phyloP scores from a whole-genome alignment of 2,113 vertebrate species.

The Urocolius indicus region DNA sequence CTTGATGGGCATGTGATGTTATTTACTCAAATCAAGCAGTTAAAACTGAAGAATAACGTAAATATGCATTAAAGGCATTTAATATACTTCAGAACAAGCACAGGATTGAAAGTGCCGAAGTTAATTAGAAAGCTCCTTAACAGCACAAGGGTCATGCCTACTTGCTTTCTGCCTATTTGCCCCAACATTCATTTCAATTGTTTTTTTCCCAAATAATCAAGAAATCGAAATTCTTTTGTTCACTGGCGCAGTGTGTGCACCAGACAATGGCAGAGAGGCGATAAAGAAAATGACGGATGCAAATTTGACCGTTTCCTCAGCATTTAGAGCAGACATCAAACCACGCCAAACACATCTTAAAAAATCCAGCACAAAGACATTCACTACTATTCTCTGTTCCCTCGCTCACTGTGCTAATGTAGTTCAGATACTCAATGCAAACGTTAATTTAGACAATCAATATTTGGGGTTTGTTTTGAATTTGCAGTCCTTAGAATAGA shows the following conservation, averaged over 20 bases:
- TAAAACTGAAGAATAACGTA: background rate
- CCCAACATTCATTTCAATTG: background rate
- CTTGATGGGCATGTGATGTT: background rate
- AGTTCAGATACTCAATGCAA: constrained; percentile 22
- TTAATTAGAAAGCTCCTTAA: constrained; percentile 39
- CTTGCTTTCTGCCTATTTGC: background rate
- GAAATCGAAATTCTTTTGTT: constrained; percentile 65
- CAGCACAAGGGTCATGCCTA: constrained; percentile 4
- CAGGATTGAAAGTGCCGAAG: background rate
- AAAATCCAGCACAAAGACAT: constrained; percentile 18
- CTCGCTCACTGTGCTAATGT: background rate
- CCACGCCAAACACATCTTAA: background rate
- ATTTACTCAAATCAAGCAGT: constrained; percentile 1
- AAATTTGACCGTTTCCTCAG: constrained; percentile 37
- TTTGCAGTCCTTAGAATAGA: constrained; percentile 5
- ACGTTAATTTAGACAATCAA: constrained; percentile 40
- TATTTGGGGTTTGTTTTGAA: constrained; percentile 52
- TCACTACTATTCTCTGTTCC: background rate
- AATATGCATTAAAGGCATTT: background rate
- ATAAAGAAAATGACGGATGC: constrained; percentile 57
- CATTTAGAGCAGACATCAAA: background rate
- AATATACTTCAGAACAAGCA: background rate
- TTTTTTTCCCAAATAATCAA: constrained; percentile 29
- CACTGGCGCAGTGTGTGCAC: background rate
- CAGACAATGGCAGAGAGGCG: constrained; percentile 22